Evolutionary conservation across 2,797 vertebrate species (phyloP), one percentile per base, ranked within the genome.

Genomic region (Clarias fuscus): DNA sequence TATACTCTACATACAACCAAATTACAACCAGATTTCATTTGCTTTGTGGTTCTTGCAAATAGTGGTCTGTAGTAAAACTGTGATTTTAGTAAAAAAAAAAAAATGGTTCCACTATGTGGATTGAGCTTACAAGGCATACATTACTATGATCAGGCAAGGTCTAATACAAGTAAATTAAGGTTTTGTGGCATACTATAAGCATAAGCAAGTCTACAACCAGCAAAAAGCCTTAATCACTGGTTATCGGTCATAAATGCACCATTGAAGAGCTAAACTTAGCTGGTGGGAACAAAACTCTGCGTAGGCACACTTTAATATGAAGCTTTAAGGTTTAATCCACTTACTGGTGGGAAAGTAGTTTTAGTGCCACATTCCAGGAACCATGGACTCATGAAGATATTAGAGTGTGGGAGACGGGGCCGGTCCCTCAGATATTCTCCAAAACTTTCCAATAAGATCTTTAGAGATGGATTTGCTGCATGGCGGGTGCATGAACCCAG

Each of bases 301-400:
- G 80, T 61, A 92, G 93, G 91, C 93, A 94, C 95, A 93, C 92
- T 93, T 94, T 93, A 91, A 94, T 94, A 93, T 89, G 81, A 91
- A 93, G 94, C 92, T 93, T 95, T 94, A 93, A 93, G 91, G 91
- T 92, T 88, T 96, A 96, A 96, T 96, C 95, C 95, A 94, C 94
- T 95, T 95, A 94, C 92, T 93, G 94, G 93, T 95, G 94, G 95
- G 95, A 95, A 95, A 94, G 92, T 93, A 91, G 93, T 95, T 96
- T 94, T 93, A 92, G 62, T 88, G 88, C 91, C 77, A 91, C 93
- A 95, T 94, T 95, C 94, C 94, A 94, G 93, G 93, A 94, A 92
- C 93, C 88, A 90, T 90, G 89, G 91, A 90, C 90, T 92, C 93
- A 94, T 91, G 91, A 92, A 91, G 93, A 93, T 92, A 94, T 92